Conservation (phyloP, 2,113 vertebrate species). For the Nothocercus julius region DNA sequence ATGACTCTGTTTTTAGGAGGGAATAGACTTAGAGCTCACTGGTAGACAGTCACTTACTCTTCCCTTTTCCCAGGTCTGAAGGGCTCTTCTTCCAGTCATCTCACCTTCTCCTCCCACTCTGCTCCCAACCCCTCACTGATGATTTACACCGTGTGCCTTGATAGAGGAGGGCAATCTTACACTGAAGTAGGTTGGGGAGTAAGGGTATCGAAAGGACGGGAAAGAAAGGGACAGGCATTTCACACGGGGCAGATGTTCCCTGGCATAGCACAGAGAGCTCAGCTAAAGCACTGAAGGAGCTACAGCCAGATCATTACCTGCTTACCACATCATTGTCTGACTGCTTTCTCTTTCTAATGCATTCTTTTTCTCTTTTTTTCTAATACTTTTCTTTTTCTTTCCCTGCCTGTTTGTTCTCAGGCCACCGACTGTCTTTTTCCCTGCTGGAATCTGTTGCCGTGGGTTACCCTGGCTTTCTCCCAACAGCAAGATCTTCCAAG, state of each 20-base stretch:
- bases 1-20: not conserved
- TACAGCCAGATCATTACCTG: not conserved
- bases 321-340: not conserved
- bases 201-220: not conserved
- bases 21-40: not conserved
- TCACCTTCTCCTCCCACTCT: conserved; percentile 67
- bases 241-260: not conserved
- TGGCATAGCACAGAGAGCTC: not conserved
- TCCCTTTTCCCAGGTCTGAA: conserved; percentile 45
- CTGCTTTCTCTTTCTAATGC: not conserved
- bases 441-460: not conserved
- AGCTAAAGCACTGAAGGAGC: not conserved
- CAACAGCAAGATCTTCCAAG: conserved; percentile 75
- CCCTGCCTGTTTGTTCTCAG: not conserved
- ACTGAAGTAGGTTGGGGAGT: not conserved
- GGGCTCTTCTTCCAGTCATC: conserved; percentile 65
- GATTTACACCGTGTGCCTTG: conserved; percentile 72
- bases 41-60: not conserved
- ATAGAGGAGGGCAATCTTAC: conserved; percentile 66
- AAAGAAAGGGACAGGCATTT: not conserved
- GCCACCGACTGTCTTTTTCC: not conserved
- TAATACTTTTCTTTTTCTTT: not conserved
- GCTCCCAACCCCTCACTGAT: conserved; percentile 73
- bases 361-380: not conserved
- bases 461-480: conserved; percentile 72